Conservation (phyloP, 2,113 vertebrate species). For the Pterocles gutturalis region DNA sequence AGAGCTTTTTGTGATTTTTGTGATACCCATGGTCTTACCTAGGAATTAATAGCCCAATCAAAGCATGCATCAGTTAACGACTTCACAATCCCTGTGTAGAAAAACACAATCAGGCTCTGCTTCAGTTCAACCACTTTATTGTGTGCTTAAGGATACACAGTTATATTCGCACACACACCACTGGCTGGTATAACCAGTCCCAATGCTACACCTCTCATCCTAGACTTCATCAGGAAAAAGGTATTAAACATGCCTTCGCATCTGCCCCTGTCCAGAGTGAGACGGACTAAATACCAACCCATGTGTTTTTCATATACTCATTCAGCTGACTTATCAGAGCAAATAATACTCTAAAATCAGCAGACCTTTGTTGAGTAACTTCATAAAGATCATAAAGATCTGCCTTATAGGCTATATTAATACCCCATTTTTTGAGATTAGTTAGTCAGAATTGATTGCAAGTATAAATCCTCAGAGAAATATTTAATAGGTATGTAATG, state of each 20-base stretch:
- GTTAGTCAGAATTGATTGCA: background rate
- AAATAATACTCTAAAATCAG: background rate
- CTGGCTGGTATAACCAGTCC: background rate
- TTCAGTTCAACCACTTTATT: background rate
- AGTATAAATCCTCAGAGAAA: background rate
- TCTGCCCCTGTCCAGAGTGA: background rate
- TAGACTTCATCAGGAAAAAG: background rate
- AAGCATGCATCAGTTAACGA: background rate
- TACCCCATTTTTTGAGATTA: background rate
- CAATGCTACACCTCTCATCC: background rate
- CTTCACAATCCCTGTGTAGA: background rate
- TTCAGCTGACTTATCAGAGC: background rate
- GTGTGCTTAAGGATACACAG: background rate
- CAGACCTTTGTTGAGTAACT: background rate
- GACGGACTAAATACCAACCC: background rate
- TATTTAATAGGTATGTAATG: background rate
- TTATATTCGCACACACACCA: fast-evolving
- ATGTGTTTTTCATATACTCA: background rate
- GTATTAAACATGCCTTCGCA: background rate
- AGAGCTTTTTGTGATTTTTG: background rate
- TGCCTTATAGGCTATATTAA: background rate
- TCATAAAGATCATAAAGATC: background rate
- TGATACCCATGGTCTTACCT: background rate
- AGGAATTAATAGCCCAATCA: background rate
- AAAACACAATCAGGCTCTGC: background rate